Evolutionary conservation across 2,888 invertebrate genomes (phyloP).

Genomic region (Baronia brevicornis): DNA sequence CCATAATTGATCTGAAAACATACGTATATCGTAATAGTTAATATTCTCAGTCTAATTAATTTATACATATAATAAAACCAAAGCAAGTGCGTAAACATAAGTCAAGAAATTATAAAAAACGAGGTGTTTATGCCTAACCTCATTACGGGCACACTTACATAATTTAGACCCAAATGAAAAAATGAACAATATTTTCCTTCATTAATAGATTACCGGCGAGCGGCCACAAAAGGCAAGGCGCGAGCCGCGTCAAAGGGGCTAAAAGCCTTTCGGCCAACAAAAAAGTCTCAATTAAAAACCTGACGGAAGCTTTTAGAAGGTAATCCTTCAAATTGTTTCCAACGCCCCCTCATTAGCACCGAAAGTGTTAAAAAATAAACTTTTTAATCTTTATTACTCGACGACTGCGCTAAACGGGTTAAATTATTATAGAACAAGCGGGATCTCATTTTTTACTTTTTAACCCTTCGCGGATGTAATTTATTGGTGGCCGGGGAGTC

Average conservation of each 20-base stretch:
- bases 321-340: constrained; percentile 76
- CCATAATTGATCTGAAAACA: no score
- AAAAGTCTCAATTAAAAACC: constrained; percentile 76
- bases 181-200: constrained; percentile 49
- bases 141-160: no score
- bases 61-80: no score
- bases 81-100: no score
- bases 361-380: constrained; percentile 76
- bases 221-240: constrained; percentile 52
- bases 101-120: no score
- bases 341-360: constrained; percentile 76
- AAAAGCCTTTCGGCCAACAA: constrained; percentile 71
- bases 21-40: no score
- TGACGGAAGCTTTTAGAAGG: constrained; percentile 76
- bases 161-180: no score
- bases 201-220: constrained; percentile 68
- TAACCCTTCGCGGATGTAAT: constrained; percentile 58
- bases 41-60: no score
- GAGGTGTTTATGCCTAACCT: no score
- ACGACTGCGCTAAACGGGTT: constrained; percentile 71
- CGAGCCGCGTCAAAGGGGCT: constrained; percentile 59
- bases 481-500: constrained; percentile 56
- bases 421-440: constrained; percentile 69
- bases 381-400: constrained; percentile 76
- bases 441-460: constrained; percentile 62